Evolutionary conservation across 1,140 invertebrate species (phyloP).

Genomic region (Phocides pigmalion): DNA sequence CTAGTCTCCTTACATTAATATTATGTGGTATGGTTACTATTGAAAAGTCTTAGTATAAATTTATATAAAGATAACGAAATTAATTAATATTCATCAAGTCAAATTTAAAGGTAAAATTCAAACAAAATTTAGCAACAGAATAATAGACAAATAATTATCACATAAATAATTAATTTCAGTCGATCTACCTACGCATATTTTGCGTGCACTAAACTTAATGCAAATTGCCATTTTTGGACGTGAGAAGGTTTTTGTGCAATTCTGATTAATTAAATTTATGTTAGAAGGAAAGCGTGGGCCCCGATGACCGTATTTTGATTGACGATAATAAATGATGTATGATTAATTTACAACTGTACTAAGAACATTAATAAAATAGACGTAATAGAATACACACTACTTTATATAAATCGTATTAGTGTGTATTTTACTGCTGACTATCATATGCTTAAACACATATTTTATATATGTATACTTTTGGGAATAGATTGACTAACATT

Average conservation of each 20-base stretch:
- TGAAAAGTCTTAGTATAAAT: no score
- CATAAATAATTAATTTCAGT: slow-evolving; percentile 6
- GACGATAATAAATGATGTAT: slow-evolving; percentile 18
- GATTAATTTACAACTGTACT: slow-evolving; percentile 25
- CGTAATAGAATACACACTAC: no score
- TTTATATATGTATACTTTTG: no score
- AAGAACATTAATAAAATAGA: no score
- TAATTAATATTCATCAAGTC: no score
- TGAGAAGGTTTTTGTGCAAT: slow-evolving; percentile 31
- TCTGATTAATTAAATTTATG: slow-evolving; percentile 29
- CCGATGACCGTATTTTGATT: slow-evolving; percentile 5
- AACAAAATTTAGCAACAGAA: slow-evolving; percentile 2
- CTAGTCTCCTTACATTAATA: no score
- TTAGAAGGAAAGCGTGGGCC: slow-evolving; percentile 21
- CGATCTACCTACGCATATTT: slow-evolving; percentile 24
- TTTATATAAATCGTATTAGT: no score
- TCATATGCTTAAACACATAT: no score
- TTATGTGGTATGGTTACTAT: no score
- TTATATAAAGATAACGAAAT: no score
- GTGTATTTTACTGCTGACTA: no score
- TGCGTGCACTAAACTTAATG: slow-evolving; percentile 24
- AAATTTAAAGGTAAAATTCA: neutral
- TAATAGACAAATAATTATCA: neutral
- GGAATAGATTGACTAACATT: no score
- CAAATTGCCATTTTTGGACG: slow-evolving; percentile 14